Base-by-base conservation (phyloP, 2,888 invertebrate genomes). In the Taphrorychus bicolor region DNA sequence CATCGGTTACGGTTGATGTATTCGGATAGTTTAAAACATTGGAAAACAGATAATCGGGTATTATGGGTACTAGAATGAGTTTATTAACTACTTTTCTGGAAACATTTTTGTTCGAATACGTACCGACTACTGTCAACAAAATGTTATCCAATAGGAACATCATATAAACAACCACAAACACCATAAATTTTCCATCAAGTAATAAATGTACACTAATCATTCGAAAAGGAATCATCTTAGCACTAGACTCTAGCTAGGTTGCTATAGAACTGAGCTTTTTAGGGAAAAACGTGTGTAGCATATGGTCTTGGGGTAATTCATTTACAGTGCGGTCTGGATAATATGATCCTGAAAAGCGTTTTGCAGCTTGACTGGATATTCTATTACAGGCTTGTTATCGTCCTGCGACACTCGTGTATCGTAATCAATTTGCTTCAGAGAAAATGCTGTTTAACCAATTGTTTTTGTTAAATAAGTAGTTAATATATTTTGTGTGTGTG, bases 81-180 rank as follows among this genome's bases (percentile, higher is more conserved):
- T 17, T 17, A 17, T 2, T 19, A 5, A 9, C 5, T 9, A 52
- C n/a, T n/a, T n/a, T n/a, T n/a, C n/a, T n/a, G n/a, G 14, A 45
- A 45, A 45, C 18, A 59, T 5, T 14, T n/a, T 11, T 5, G 32
- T 11, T 17, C 7, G 21, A 7, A n/a, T 18, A 59, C 90, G 88
- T 83, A 96, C 95, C 96, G 56, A 96, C 90, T 40, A 94, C 92
- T 32, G 95, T 95, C 52, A 95, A 85, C 18, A 96, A 85, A 70
- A 95, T 89, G 82, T 95, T 96, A 84, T 96, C 95, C 80, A 93
- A 82, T 75, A 93, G 87, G 79, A 93, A 87, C 1, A 92, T 90
- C 69, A 91, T 81, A 80, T 93, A 93, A 59, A 93, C 88, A 68
- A 89, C 84, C 19, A 84, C 73, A 62, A 89, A 86, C 57, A 84